Percentiles rank a stretch among this genome's conserved stretches.
phyloP scores from a whole-genome alignment of 2,888 invertebrate genomes.

The Cryptops parisi region DNA sequence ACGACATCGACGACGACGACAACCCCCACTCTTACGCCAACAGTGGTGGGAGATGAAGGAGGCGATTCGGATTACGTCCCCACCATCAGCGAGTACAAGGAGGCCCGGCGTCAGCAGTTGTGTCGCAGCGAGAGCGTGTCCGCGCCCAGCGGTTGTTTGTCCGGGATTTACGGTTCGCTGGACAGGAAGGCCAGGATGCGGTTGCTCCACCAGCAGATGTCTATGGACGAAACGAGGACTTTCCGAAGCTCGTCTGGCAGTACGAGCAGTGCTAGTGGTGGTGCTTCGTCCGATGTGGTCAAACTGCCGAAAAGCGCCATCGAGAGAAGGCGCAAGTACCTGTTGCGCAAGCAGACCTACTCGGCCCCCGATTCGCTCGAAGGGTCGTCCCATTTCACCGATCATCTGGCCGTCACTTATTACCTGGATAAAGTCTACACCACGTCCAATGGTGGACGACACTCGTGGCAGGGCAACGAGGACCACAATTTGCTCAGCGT shows the following conservation, averaged over 20 bases:
- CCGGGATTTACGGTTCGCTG: slow-evolving; percentile 15
- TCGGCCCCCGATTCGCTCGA: slow-evolving; percentile 26
- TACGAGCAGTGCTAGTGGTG: neutral
- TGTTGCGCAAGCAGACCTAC: slow-evolving; percentile 30
- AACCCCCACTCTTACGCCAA: too few species aligned
- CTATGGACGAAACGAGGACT: slow-evolving; percentile 19
- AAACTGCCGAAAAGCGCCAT: slow-evolving; percentile 18
- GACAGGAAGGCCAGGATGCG: slow-evolving; percentile 13
- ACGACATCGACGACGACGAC: too few species aligned
- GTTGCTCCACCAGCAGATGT: slow-evolving; percentile 19
- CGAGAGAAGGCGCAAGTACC: slow-evolving; percentile 26
- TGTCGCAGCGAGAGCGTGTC: slow-evolving; percentile 16
- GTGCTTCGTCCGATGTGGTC: neutral
- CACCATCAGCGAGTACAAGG: slow-evolving; percentile 11
- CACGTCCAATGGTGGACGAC: slow-evolving; percentile 6
- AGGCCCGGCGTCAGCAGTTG: neutral
- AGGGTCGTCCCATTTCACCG: slow-evolving; percentile 14
- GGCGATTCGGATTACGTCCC: neutral
- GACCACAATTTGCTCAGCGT: slow-evolving; percentile 2
- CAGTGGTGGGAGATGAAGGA: slow-evolving; percentile 4
- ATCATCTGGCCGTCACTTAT: slow-evolving; percentile 18
- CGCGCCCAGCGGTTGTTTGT: slow-evolving; percentile 15
- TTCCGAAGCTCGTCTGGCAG: neutral
- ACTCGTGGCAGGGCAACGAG: slow-evolving; percentile 17
- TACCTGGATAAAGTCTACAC: slow-evolving; percentile 18